Evolutionary conservation across 1,140 invertebrate genomes (phyloP).

Genomic region (Colletes latitarsis): DNA sequence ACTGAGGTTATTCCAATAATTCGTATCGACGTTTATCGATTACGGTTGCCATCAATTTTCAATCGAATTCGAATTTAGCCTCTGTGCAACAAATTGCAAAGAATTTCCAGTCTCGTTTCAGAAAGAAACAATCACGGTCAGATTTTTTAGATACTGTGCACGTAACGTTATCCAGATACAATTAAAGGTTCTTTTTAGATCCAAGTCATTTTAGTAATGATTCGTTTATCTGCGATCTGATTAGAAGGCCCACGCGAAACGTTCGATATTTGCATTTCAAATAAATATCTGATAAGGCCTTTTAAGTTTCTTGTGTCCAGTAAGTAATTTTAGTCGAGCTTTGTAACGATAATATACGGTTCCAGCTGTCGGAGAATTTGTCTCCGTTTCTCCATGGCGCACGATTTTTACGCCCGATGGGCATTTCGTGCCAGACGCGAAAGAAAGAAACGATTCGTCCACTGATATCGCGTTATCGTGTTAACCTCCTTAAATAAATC

Average conservation of each 20-base stretch:
- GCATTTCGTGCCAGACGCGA: slow-evolving; percentile 44
- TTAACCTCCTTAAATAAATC: slow-evolving; percentile 45
- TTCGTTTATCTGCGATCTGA: slow-evolving; percentile 13
- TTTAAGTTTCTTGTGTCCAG: neutral
- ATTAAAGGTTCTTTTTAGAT: neutral
- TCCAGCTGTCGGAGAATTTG: neutral
- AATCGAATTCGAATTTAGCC: too few relatives aligned
- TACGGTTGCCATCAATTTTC: too few relatives aligned
- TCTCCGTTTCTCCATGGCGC: neutral
- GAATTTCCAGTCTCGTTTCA: too few relatives aligned
- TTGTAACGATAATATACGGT: neutral
- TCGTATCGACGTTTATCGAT: too few relatives aligned
- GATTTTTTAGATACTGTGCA: too few relatives aligned
- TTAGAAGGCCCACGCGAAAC: neutral
- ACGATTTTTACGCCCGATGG: slow-evolving; percentile 19
- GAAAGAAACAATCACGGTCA: too few relatives aligned
- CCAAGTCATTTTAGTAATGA: neutral
- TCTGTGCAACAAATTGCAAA: too few relatives aligned
- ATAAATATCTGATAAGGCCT: neutral
- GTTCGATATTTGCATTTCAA: slow-evolving; percentile 11
- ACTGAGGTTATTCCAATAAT: neutral
- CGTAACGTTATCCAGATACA: too few relatives aligned
- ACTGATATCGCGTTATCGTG: slow-evolving; percentile 42
- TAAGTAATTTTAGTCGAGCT: neutral
- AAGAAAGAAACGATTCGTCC: slow-evolving; percentile 30